phyloP scores from a whole-genome alignment of 2,113 vertebrate genomes.

The Lates calcarifer region DNA sequence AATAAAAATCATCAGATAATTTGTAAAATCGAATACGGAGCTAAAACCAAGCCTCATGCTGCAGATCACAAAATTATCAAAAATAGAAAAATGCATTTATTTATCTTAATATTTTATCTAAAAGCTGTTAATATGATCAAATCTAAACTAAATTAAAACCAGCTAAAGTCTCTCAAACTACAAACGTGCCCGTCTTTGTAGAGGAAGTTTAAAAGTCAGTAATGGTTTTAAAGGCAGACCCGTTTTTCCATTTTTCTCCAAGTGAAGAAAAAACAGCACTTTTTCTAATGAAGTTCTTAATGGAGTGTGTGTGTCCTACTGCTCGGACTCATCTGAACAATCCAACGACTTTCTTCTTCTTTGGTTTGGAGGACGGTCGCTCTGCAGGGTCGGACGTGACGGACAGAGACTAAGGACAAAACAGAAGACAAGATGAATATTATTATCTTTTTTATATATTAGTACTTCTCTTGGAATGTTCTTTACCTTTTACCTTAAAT shows the following conservation, averaged over 20 bases:
- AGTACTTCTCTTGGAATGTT: too few species aligned
- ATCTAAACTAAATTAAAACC: conserved; percentile 10
- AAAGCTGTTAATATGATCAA: neutral
- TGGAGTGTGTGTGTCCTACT: neutral
- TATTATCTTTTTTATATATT: too few species aligned
- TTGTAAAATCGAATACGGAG: neutral
- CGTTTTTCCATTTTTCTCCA: neutral
- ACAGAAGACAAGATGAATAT: neutral
- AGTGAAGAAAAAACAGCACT: neutral
- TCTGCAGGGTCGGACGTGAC: conserved; percentile 17
- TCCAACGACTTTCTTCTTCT: conserved; percentile 84
- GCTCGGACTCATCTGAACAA: conserved; percentile 78
- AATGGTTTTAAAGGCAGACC: neutral
- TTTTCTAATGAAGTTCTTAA: neutral
- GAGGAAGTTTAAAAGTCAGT: conserved; percentile 1
- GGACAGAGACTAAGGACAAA: conserved; percentile 34
- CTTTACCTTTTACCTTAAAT: too few species aligned
- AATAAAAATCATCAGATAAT: neutral
- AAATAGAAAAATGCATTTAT: neutral
- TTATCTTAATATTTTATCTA: neutral
- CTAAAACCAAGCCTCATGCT: neutral
- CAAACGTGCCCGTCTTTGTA: neutral
- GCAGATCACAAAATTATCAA: neutral
- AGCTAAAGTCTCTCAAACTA: neutral
- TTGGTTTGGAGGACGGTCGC: conserved; percentile 64